Evolutionary conservation across 2,888 invertebrate genomes (phyloP), one percentile per base, ranked within the genome.

Genomic region (Eucera pruinosa): DNA sequence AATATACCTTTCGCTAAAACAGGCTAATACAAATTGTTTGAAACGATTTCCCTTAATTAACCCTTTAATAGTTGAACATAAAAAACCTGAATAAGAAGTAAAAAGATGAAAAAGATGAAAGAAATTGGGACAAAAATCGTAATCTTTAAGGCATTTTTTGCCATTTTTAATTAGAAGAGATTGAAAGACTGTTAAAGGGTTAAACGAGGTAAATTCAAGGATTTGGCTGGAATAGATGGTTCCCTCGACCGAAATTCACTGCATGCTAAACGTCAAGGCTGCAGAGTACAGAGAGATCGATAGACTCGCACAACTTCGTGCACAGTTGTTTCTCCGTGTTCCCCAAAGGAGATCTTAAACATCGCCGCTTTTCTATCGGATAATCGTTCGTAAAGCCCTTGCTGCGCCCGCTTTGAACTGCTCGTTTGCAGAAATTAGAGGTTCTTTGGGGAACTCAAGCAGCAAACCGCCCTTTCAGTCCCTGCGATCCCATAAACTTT

Each of bases 261-360:
- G 58, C 67, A 67, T 67, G 48, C 58, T 66, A 55, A 66, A 66
- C 45, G 11, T 33, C 45, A 55, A 45, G 33, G 6, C n/a, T 23
- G 25, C 36, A 45, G 18, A 55, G 9, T 18, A 30, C 9, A 33
- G 25, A 20, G 27, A 20, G n/a, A 58, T 50, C 67, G 18, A 58
- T 67, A 57, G 27, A 36, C 25, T 9, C 15, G 20, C 57, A 36
- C 57, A 47, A 57, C 18, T 48, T 36, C 20, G 18, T 4, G 45
- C 55, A 48, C 57, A 11, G 18, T 57, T 57, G 18, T 47, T 57
- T 48, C 47, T 1, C 20, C 39, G 20, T 36, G 45, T 65, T 57
- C 30, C 39, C 55, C 30, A 65, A 57, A 33, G 47, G 33, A 54
- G 36, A 43, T n/a, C 18, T 52, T 13, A 52, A 23, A 52, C 30